Evolutionary conservation across 2,113 vertebrate genomes (phyloP).

Genomic region (Atherinomorus stipes): DNA sequence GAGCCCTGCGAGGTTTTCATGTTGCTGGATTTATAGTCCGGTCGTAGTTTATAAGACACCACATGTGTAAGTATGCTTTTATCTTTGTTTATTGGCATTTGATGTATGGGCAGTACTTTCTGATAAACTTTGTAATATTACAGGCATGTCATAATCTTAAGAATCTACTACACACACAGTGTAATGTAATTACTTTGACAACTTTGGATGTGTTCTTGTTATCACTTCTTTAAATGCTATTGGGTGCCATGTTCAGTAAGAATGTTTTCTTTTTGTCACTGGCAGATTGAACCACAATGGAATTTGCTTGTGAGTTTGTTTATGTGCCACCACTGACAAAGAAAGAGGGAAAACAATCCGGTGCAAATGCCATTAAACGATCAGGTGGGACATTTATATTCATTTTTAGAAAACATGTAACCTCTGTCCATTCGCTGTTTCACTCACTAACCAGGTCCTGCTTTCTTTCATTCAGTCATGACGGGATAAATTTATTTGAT

Average conservation of each 20-base stretch:
- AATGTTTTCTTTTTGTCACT: neutral
- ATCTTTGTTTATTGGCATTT: neutral
- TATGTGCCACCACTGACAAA: conserved; percentile 68
- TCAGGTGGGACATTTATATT: conserved; percentile 71
- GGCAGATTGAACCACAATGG: conserved; percentile 62
- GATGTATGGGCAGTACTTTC: neutral
- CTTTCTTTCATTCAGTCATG: too few species aligned
- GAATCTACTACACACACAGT: neutral
- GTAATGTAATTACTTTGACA: neutral
- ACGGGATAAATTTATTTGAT: neutral
- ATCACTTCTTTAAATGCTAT: neutral
- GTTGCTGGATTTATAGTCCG: neutral
- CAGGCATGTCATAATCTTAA: too few species aligned
- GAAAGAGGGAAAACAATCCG: conserved; percentile 28
- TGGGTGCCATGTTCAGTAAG: neutral
- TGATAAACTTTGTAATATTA: neutral
- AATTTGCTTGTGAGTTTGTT: conserved; percentile 80
- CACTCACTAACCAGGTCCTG: too few species aligned
- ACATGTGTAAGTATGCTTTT: conserved; percentile 39
- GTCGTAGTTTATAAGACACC: neutral
- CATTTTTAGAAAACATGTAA: neutral
- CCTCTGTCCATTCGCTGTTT: neutral
- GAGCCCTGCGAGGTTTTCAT: neutral
- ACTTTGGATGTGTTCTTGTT: neutral
- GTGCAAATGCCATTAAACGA: conserved; percentile 48